Percentiles rank a stretch among this genome's conserved stretches.
Conservation (phyloP, 2,113 vertebrate genomes). For the Carlito syrichta region DNA sequence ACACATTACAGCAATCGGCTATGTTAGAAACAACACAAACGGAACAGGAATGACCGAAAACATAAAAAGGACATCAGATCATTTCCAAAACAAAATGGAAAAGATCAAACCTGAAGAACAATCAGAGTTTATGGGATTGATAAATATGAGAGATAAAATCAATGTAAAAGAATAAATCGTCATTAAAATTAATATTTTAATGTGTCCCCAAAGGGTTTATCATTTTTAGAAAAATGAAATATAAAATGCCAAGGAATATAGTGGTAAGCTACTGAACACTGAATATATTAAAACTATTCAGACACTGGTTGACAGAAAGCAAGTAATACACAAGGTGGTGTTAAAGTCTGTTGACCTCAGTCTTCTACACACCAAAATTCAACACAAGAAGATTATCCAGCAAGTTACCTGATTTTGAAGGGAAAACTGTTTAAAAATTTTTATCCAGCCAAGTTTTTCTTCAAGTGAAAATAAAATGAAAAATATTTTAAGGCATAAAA, state of each 20-base stretch:
- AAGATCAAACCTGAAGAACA: background rate
- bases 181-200: background rate
- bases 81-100: slow-evolving; percentile 19
- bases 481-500: background rate
- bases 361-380: background rate
- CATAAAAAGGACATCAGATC: background rate
- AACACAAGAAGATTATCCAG: background rate
- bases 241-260: background rate
- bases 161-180: background rate
- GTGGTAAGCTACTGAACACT: background rate
- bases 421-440: background rate
- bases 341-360: background rate
- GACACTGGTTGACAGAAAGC: background rate
- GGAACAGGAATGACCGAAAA: background rate
- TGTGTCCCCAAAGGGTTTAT: background rate
- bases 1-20: background rate
- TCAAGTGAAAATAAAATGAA: background rate
- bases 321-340: background rate
- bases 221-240: slow-evolving; percentile 10
- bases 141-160: background rate
- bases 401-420: background rate
- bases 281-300: background rate
- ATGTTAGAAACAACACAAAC: background rate
- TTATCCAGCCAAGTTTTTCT: background rate
- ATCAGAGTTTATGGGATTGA: background rate